These are phyloP conservation scores for Bombus balteatus DNA, from an alignment of 1,140 invertebrate genomes.

Conservation along the genomic window DNA sequence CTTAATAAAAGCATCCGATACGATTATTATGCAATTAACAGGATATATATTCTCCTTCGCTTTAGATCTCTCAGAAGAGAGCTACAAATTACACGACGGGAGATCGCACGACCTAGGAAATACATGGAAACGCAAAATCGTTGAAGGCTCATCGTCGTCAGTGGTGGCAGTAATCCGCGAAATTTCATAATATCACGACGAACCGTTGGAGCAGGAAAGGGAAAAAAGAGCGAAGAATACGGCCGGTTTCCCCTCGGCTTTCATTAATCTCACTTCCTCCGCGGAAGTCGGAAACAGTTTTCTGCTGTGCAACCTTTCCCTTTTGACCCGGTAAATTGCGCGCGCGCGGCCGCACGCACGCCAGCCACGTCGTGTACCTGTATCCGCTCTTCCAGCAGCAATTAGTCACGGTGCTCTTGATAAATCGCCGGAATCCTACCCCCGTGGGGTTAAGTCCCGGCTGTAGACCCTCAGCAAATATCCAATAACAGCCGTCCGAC, in stretches of 20 bases:
- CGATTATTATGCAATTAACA: neutral
- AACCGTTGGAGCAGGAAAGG: neutral
- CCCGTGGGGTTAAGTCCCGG: constrained; percentile 46
- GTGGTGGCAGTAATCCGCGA: constrained; percentile 2
- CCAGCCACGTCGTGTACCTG: constrained; percentile 22
- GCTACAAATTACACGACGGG: accelerated
- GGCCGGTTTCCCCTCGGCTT: constrained; percentile 3
- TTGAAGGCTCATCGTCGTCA: neutral
- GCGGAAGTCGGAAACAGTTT: constrained; percentile 31
- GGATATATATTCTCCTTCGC: neutral
- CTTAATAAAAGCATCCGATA: neutral
- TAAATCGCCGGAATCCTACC: constrained; percentile 63
- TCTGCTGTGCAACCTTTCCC: neutral
- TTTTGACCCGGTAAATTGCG: constrained; percentile 28
- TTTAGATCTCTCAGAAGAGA: neutral
- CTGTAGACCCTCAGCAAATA: constrained; percentile 59
- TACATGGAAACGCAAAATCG: neutral
- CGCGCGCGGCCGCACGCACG: neutral
- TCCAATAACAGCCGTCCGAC: constrained; percentile 67
- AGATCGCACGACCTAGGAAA: neutral
- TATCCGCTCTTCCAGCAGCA: constrained; percentile 39
- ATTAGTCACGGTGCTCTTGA: constrained; percentile 70
- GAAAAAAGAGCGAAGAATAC: neutral
- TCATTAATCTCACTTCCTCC: constrained; percentile 35
- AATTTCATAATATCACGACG: constrained; percentile 19